These are phyloP conservation scores for Gallinago paraguaiae DNA, from an alignment of 2,113 vertebrate species.

Conservation along the genomic window DNA sequence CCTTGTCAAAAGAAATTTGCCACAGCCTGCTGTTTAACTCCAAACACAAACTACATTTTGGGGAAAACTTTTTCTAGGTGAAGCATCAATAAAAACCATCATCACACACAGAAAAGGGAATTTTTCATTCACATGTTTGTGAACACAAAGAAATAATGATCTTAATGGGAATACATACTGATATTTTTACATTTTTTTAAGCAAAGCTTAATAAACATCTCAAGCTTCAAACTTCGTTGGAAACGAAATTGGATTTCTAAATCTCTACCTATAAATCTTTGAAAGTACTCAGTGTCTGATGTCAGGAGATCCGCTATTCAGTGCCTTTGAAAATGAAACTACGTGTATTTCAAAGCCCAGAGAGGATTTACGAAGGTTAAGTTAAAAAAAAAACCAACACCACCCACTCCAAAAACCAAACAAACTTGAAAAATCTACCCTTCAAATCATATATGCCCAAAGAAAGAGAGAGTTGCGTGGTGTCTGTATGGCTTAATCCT, in stretches of 20 bases:
- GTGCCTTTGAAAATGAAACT: slow-evolving; percentile 5
- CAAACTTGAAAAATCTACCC: background rate
- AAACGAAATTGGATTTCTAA: slow-evolving; percentile 10
- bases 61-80: background rate
- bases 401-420: background rate
- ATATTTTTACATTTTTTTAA: background rate
- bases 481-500: background rate
- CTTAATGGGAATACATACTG: background rate
- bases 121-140: background rate
- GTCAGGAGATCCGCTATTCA: background rate
- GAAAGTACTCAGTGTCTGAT: background rate
- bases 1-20: slow-evolving; percentile 21
- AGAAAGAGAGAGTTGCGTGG: background rate
- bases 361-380: background rate
- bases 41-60: background rate
- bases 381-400: background rate
- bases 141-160: background rate
- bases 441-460: background rate
- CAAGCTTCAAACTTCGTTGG: background rate
- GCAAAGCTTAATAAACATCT: background rate
- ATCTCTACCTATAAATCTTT: background rate
- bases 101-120: background rate
- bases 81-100: background rate
- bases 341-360: background rate
- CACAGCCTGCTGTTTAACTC: background rate